Base-by-base conservation (phyloP, 2,888 invertebrate species). In the Ophonus ardosiacus region DNA sequence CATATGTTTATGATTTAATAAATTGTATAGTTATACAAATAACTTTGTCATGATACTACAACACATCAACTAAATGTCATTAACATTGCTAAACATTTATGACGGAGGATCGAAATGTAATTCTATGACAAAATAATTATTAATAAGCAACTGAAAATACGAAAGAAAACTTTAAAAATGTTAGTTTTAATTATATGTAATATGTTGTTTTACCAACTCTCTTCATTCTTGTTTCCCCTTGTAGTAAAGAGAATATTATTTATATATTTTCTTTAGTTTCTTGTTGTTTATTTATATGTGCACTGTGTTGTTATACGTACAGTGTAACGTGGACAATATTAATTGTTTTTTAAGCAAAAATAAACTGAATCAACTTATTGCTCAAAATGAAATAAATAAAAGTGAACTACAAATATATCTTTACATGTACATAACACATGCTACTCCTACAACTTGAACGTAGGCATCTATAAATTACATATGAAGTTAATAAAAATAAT, bases 361-460 rank as follows among this genome's bases (percentile, higher is more conserved):
- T 43, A 74, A n/a, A 74, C 8, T 15, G 15, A 74, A 74, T 40
- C 2, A 74, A 74, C 71, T 74, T 18, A 68, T 57, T 38, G 79
- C n/a, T 79, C n/a, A 57, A 68, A 68, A 61, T 56, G 57, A 17
- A 68, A 82, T 31, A 71, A 82, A 43, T 43, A 59, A 18, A 71
- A 82, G 38, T 56, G 24, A 76, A 84, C 84, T 78, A 84, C 63
- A 63, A 78, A 51, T 71, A 78, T 84, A 81, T 63, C 31, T 56
- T 82, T 83, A 76, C 84, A 84, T 59, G 65, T 76, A 84, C 84
- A 83, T 76, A 76, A 61, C 83, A 78, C 78, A 84, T 84, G 84
- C 84, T 78, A 63, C 18, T 81, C 81, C 81, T 76, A 82, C 71
- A 71, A 61, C 76, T 56, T 79, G 38, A 80, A 40, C 59, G 71